These are phyloP conservation scores for Chelonia mydas DNA, from an alignment of 2,797 vertebrate species.

Conservation along the genomic window DNA sequence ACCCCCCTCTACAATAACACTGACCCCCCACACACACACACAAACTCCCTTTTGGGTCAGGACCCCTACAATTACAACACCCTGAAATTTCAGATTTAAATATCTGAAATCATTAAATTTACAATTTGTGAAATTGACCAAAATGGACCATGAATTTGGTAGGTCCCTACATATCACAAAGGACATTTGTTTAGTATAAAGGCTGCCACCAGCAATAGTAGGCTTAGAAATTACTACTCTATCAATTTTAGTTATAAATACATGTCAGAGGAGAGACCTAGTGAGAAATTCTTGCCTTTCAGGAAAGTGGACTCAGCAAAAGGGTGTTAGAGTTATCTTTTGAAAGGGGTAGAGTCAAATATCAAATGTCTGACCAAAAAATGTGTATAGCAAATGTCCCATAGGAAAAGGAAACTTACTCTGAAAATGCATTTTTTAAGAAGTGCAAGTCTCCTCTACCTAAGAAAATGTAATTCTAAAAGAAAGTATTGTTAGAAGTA, in stretches of 20 bases:
- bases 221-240: not conserved
- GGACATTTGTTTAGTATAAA: not conserved
- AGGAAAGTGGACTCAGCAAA: not conserved
- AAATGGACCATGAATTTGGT: no score
- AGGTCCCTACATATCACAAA: not conserved
- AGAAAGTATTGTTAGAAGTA: not conserved
- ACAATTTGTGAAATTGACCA: no score
- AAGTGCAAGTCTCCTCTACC: not conserved
- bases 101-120: no score
- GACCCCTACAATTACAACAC: no score
- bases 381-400: not conserved
- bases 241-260: not conserved
- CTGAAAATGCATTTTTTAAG: not conserved
- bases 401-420: no score
- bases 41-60: no score
- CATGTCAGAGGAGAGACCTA: fast-evolving
- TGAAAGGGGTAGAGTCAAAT: not conserved
- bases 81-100: no score
- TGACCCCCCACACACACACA: no score
- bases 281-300: not conserved
- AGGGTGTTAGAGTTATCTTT: not conserved
- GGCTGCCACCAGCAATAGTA: fast-evolving
- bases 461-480: not conserved
- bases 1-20: no score
- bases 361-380: not conserved